Base-by-base conservation (phyloP, 2,888 invertebrate genomes). In the Acanthosepion lycidas region DNA sequence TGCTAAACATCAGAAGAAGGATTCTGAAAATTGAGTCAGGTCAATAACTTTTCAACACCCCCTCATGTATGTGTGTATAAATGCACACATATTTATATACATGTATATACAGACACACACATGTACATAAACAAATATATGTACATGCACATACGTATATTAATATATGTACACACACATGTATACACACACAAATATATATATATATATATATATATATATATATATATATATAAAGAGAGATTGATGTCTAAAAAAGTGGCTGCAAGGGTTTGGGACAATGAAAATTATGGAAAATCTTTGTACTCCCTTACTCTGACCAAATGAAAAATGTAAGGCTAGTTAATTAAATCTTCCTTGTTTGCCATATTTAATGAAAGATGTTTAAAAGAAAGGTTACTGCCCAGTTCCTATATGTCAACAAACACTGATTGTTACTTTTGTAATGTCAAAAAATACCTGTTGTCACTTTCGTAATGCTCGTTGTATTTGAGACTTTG, bases 171-270 rank as follows among this genome's bases (percentile, higher is more conserved):
- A 91, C 23, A 91, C 23, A 91, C 23, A 91, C 5, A 5, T 91
- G 5, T 91, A 33, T 5, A 91, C 23, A 91, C 23, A 91, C 23
- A 91, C 20, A 91, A 15, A 91, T 91, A 91, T 91, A 91, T 91
- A 91, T 91, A 91, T 91, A 91, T 91, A 91, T 91, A 91, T 91
- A 91, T 91, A 91, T 91, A 91, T 91, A 91, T 33, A 91, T 91
- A 91, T 91, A 91, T 91, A 91, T 91, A 91, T 91, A 91, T 91
- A 91, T 91, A 91, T 91, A 91, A 26, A 91, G 91, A 91, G 91
- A 91, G 91, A 91, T 12, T 18, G 91, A 91, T 12, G 5, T 12
- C 9, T 12, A 91, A 26, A 91, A 91, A 26, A 91, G 91, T 18
- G 91, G 23, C 18, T 18, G 91, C 4, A 26, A 91, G 91, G 23